A percentile compares a stretch with the other conserved stretches of the same genome.
Evolutionary conservation across 92 coral and sea anemone genomes (phyloP).

Genomic region (Parazoanthus swiftii): DNA sequence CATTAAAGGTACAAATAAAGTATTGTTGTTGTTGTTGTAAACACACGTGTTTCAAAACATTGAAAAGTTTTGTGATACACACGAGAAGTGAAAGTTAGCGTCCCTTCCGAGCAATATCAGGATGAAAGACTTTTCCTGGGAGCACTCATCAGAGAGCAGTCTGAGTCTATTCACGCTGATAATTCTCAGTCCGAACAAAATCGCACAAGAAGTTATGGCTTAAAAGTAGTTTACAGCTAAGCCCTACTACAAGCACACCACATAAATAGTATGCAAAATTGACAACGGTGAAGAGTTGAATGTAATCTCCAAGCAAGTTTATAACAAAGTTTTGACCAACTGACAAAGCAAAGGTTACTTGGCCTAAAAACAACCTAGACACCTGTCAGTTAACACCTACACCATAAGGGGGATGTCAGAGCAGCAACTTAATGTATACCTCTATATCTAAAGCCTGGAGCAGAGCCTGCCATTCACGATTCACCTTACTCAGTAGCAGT

Average conservation of each 20-base stretch:
- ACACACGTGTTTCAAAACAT: conserved; percentile 1
- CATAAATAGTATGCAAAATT: conserved; percentile 41
- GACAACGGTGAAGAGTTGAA: conserved; percentile 61
- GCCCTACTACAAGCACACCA: conserved; percentile 39
- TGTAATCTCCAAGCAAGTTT: not conserved
- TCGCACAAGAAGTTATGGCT: conserved; percentile 47
- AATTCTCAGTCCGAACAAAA: conserved; percentile 21
- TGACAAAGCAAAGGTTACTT: not conserved
- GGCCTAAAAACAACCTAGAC: too few relatives aligned
- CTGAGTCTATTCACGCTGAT: conserved; percentile 8
- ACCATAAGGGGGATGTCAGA: too few relatives aligned
- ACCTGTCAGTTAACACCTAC: too few relatives aligned
- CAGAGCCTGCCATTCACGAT: too few relatives aligned
- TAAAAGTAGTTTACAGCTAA: conserved; percentile 50
- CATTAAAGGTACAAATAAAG: too few relatives aligned
- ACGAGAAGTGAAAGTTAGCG: not conserved
- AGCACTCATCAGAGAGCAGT: too few relatives aligned
- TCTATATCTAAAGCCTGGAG: too few relatives aligned
- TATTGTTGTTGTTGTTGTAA: too few relatives aligned
- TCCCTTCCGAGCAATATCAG: not conserved
- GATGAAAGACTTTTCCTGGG: conserved; percentile 44
- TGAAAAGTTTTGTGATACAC: conserved; percentile 5
- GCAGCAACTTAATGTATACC: too few relatives aligned
- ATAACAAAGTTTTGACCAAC: too few relatives aligned
- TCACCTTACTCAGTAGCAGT: not conserved